phyloP scores from a whole-genome alignment of 2,113 vertebrate species.

The Cichladusa arquata region DNA sequence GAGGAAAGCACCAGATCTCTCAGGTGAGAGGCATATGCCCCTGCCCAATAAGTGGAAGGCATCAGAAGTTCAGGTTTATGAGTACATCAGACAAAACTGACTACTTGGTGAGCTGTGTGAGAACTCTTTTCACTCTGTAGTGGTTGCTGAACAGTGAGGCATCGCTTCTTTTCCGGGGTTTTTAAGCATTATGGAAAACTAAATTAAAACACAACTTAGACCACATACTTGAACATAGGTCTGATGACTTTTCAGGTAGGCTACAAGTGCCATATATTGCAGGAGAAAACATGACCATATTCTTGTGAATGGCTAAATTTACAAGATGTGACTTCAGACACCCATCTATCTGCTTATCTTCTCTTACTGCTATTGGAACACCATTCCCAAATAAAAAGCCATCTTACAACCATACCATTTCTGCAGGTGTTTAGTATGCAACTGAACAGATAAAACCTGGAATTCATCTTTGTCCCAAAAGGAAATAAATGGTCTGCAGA shows the following conservation, averaged over 20 bases:
- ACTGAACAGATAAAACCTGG: background rate
- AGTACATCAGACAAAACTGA: background rate
- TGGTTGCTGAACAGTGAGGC: background rate
- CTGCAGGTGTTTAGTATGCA: background rate
- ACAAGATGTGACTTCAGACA: background rate
- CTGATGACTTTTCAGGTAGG: background rate
- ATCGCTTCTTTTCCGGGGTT: background rate
- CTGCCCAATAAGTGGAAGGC: background rate
- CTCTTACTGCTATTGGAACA: background rate
- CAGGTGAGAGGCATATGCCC: background rate
- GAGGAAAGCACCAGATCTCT: background rate
- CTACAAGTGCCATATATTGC: background rate
- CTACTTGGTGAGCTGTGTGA: background rate
- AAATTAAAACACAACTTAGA: background rate
- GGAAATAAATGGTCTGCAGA: background rate
- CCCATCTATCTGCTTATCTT: background rate
- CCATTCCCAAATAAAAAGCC: background rate
- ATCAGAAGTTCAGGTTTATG: background rate
- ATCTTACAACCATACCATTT: background rate
- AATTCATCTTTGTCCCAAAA: background rate
- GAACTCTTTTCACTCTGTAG: background rate
- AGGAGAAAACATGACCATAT: background rate
- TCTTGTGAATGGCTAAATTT: background rate
- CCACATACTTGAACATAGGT: background rate
- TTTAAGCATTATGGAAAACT: background rate